These are phyloP conservation scores for Leptopilina clavipes DNA, from an alignment of 1,140 invertebrate species.

Conservation along the genomic window DNA sequence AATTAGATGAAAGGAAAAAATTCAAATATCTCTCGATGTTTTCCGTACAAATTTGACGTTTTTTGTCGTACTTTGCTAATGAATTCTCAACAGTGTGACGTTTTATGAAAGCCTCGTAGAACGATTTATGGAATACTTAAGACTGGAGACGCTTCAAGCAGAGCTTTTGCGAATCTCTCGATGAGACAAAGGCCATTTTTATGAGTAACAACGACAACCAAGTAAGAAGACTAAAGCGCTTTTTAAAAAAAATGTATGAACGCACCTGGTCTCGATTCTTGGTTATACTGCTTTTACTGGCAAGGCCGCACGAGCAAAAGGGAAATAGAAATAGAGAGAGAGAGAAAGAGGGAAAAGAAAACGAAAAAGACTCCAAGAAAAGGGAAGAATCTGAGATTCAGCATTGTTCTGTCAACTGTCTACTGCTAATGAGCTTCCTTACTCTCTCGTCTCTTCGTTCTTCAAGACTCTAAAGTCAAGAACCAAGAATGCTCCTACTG, in stretches of 20 bases:
- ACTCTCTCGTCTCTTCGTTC: constrained; percentile 2
- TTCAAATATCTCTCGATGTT: neutral
- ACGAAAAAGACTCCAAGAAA: neutral
- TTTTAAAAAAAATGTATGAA: neutral
- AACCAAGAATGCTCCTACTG: constrained; percentile 13
- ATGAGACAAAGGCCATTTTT: constrained; percentile 30
- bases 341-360: neutral
- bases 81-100: neutral
- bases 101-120: constrained; percentile 18
- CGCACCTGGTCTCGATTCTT: constrained; percentile 32
- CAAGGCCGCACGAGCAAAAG: constrained; percentile 27
- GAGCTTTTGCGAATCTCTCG: neutral
- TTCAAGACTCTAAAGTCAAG: constrained; percentile 23
- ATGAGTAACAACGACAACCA: constrained; percentile 1
- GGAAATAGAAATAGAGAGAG: neutral
- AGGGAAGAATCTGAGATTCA: constrained; percentile 8
- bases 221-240: neutral
- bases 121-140: constrained; percentile 10
- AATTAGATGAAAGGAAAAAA: too few species aligned
- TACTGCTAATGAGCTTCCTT: constrained; percentile 24
- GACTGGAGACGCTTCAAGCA: neutral
- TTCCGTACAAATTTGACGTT: neutral
- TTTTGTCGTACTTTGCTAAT: neutral
- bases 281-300: neutral
- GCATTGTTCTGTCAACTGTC: constrained; percentile 34